Evolutionary conservation across 2,113 vertebrate genomes (phyloP).

Genomic region (Typhlomys cinereus): DNA sequence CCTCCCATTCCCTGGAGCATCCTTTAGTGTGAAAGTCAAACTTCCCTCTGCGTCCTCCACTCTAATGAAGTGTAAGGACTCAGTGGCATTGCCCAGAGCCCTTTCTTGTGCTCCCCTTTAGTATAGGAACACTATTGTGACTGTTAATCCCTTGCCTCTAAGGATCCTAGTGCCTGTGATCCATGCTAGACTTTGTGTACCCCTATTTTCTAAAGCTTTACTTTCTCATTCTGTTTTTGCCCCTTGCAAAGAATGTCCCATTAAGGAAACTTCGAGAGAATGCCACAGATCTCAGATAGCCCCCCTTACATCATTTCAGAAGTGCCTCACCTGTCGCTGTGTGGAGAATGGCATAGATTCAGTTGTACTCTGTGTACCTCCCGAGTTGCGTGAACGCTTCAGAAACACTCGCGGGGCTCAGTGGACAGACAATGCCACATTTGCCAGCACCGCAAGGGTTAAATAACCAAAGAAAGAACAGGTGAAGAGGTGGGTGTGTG

Average conservation of each 20-base stretch:
- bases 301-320: not conserved
- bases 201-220: not conserved
- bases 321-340: not conserved
- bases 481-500: not conserved
- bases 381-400: not conserved
- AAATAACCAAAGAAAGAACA: not conserved
- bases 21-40: too few relatives aligned
- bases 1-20: too few relatives aligned
- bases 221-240: not conserved
- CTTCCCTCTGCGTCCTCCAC: too few relatives aligned
- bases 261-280: not conserved
- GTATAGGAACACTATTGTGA: too few relatives aligned
- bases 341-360: not conserved
- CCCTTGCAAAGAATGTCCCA: not conserved
- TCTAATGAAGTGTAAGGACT: too few relatives aligned
- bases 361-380: not conserved
- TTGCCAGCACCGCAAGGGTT: not conserved
- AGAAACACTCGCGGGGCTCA: not conserved
- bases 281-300: not conserved
- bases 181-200: too few relatives aligned
- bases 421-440: too few relatives aligned
- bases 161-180: too few relatives aligned
- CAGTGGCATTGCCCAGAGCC: too few relatives aligned
- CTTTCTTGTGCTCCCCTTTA: too few relatives aligned
- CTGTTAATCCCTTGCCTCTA: too few relatives aligned